Evolutionary conservation across 2,888 invertebrate species (phyloP).

Genomic region (Pachycephus smyrnensis): DNA sequence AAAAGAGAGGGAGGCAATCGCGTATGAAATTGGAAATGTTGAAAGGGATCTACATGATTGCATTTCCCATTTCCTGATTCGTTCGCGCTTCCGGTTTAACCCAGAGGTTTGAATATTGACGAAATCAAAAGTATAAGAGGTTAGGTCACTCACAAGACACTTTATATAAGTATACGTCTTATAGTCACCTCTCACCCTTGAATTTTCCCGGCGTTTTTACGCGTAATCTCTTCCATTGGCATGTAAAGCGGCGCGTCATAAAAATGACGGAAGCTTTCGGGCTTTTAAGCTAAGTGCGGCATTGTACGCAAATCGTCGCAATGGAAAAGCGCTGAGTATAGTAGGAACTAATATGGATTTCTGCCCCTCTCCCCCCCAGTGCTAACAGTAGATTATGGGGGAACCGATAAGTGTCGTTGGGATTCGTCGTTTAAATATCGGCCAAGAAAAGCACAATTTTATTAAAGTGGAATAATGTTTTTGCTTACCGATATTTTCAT

Average conservation of each 20-base stretch:
- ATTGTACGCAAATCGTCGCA: constrained; percentile 31
- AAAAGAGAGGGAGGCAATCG: background rate
- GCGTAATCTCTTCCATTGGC: constrained; percentile 36
- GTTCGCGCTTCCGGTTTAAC: background rate
- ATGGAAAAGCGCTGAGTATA: background rate
- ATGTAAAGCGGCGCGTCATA: constrained; percentile 29
- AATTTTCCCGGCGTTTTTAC: background rate
- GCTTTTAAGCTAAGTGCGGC: constrained; percentile 45
- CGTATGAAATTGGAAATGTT: background rate
- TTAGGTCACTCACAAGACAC: background rate
- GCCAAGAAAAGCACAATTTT: background rate
- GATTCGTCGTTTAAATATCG: background rate
- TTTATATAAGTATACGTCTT: background rate
- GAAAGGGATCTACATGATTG: background rate
- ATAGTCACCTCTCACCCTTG: background rate
- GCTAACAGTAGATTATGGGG: background rate
- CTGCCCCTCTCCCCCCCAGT: too few species aligned
- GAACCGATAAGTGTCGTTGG: background rate
- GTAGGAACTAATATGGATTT: background rate
- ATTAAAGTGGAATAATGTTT: too few species aligned
- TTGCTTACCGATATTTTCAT: too few species aligned
- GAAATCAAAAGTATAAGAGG: background rate
- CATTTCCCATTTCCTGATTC: background rate
- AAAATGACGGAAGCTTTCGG: constrained; percentile 25
- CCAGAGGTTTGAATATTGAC: background rate